These are phyloP conservation scores for Linnaemya vulpina DNA, from an alignment of 2,888 invertebrate genomes.

Conservation along the genomic window DNA sequence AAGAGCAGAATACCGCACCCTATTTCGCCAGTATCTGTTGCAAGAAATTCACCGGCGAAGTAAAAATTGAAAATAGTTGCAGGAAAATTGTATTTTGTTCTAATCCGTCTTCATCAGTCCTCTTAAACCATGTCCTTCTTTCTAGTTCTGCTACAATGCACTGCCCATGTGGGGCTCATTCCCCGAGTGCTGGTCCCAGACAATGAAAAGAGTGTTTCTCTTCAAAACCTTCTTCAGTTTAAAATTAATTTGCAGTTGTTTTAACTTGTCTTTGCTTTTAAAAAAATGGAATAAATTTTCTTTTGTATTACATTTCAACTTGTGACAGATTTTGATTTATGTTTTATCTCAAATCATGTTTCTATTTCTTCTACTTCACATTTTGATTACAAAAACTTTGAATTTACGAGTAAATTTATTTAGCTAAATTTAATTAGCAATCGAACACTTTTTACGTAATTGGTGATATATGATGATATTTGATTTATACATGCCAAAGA, in stretches of 20 bases:
- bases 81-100: too few relatives aligned
- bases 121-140: too few relatives aligned
- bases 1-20: too few relatives aligned
- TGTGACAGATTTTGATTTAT: constrained; percentile 39
- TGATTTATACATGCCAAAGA: background rate
- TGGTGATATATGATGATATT: constrained; percentile 32
- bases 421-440: constrained; percentile 32
- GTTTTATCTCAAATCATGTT: background rate
- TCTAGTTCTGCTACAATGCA: too few relatives aligned
- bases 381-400: background rate
- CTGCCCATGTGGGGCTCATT: too few relatives aligned
- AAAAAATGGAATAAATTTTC: background rate
- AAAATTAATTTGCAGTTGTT: background rate
- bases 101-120: too few relatives aligned
- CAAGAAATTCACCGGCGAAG: too few relatives aligned
- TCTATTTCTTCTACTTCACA: background rate
- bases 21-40: too few relatives aligned
- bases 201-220: background rate
- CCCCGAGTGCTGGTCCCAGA: too few relatives aligned
- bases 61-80: too few relatives aligned
- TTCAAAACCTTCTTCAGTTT: background rate
- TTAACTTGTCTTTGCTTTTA: background rate
- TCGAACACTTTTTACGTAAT: constrained; percentile 6
- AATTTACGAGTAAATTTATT: background rate
- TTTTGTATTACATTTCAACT: background rate